Conservation (phyloP, 1,140 invertebrate genomes). For the Drosophila suzukii region DNA sequence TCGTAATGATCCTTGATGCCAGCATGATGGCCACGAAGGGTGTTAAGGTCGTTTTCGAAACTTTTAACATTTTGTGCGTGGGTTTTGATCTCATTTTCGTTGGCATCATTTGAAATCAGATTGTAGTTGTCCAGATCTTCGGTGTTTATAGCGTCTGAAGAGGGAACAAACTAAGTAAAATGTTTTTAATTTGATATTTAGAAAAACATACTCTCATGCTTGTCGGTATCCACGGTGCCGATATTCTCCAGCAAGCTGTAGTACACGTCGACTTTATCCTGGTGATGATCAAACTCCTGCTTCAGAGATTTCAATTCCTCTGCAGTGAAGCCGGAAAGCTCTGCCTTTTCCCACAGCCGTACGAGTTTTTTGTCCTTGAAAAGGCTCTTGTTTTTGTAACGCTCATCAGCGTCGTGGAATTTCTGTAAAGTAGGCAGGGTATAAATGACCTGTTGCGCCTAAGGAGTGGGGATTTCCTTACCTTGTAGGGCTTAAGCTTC, state of each 20-base stretch:
- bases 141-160: slow-evolving; percentile 87
- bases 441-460: neutral
- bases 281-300: slow-evolving; percentile 96
- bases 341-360: slow-evolving; percentile 95
- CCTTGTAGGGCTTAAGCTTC: slow-evolving; percentile 86
- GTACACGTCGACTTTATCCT: slow-evolving; percentile 96
- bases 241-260: slow-evolving; percentile 91
- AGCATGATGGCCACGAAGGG: slow-evolving; percentile 91
- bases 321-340: slow-evolving; percentile 92
- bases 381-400: slow-evolving; percentile 89
- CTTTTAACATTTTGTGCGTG: slow-evolving; percentile 84
- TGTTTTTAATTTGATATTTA: no score
- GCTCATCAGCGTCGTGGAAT: slow-evolving; percentile 87
- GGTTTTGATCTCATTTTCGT: slow-evolving; percentile 77
- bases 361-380: slow-evolving; percentile 96
- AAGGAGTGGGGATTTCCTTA: slow-evolving; percentile 27
- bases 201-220: slow-evolving; percentile 90
- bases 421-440: slow-evolving; percentile 62
- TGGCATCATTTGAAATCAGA: slow-evolving; percentile 84
- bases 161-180: neutral
- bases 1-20: slow-evolving; percentile 93
- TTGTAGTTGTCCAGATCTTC: slow-evolving; percentile 88
- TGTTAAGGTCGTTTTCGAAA: slow-evolving; percentile 88
- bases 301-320: slow-evolving; percentile 93
- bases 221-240: slow-evolving; percentile 85